Conservation (phyloP, 2,797 vertebrate species). For the Halcyon badia region DNA sequence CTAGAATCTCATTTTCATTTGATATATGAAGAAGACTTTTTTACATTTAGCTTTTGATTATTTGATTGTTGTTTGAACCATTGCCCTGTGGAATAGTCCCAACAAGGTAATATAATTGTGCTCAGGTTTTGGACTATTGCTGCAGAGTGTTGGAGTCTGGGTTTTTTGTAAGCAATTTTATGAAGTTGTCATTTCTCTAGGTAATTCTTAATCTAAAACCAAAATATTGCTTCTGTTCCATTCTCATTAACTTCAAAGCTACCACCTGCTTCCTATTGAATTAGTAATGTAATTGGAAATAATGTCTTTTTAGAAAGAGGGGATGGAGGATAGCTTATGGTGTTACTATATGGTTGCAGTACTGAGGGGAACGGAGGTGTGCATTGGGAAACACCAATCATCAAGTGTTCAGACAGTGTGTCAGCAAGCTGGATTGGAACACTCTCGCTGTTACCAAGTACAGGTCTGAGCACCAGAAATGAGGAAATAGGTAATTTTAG, state of each 20-base stretch:
- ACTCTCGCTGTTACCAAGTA: not conserved
- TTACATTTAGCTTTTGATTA: not conserved
- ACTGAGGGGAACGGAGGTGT: not conserved
- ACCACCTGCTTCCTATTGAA: conserved; percentile 43
- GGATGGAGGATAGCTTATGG: not conserved
- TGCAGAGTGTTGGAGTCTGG: not conserved
- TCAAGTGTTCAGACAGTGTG: not conserved
- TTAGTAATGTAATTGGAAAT: conserved; percentile 22
- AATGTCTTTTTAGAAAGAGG: not conserved
- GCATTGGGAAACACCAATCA: not conserved
- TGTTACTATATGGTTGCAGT: not conserved
- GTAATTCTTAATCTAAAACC: conserved; percentile 42
- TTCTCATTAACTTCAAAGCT: conserved; percentile 49
- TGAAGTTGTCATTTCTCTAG: not conserved
- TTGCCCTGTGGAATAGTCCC: not conserved
- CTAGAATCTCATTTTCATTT: not conserved
- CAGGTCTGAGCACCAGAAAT: not conserved
- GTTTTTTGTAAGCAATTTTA: not conserved
- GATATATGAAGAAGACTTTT: not conserved
- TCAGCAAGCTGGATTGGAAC: not conserved
- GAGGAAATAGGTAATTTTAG: not conserved
- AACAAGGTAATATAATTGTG: not conserved
- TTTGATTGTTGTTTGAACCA: not conserved
- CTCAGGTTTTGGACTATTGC: not conserved
- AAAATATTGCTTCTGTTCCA: conserved; percentile 3